Evolutionary conservation across 2,797 vertebrate genomes (phyloP).

Genomic region (Oreortyx pictus): DNA sequence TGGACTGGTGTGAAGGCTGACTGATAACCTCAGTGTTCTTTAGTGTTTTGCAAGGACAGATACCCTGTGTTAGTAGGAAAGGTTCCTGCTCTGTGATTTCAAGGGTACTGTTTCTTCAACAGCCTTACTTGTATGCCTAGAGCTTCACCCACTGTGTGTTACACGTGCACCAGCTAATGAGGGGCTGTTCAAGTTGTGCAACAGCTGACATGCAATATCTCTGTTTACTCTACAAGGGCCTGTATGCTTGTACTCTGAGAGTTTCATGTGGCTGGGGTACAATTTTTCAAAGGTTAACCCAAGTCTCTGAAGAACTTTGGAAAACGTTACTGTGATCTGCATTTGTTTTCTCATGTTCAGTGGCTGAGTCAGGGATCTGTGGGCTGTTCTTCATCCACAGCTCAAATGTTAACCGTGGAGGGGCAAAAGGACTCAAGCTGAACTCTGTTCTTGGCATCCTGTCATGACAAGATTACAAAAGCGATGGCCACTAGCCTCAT

Average conservation of each 20-base stretch:
- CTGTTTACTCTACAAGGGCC: neutral
- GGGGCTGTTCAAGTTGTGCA: neutral
- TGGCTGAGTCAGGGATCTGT: neutral
- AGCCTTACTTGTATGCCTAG: neutral
- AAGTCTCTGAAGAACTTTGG: neutral
- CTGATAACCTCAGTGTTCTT: accelerated
- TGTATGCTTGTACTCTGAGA: neutral
- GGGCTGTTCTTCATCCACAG: neutral
- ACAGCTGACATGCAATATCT: neutral
- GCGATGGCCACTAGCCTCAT: accelerated
- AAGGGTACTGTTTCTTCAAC: accelerated
- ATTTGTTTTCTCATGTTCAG: neutral
- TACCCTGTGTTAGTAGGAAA: neutral
- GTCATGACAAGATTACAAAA: neutral
- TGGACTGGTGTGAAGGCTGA: accelerated
- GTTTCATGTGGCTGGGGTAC: neutral
- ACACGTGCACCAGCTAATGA: accelerated
- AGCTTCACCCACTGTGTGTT: accelerated
- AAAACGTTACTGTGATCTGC: neutral
- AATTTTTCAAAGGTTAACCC: neutral
- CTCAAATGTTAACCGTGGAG: neutral
- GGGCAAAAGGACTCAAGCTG: neutral
- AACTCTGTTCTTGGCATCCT: neutral
- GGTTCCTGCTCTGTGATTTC: neutral
- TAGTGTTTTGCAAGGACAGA: neutral